A percentile compares a stretch with the other conserved stretches of the same genome.
Evolutionary conservation across 2,797 vertebrate genomes (phyloP).

Genomic region (Sitta carolinensis): DNA sequence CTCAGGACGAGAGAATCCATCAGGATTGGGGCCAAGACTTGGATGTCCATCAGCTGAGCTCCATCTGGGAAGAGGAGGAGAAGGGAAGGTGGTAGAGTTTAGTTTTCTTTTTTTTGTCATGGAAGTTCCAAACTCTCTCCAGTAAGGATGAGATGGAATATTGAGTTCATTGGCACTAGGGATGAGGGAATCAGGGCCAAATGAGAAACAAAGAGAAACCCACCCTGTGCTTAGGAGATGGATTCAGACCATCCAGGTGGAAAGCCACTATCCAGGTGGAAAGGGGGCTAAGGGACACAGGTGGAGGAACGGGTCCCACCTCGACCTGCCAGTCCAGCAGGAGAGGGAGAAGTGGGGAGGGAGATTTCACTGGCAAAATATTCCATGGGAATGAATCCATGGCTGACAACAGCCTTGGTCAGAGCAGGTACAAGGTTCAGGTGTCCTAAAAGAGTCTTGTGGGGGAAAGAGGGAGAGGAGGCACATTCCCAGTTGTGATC

Average conservation of each 20-base stretch:
- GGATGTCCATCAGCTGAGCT: neutral
- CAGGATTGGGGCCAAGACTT: neutral
- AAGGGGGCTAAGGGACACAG: neutral
- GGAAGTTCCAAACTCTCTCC: neutral
- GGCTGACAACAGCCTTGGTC: neutral
- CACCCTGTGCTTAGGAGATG: neutral
- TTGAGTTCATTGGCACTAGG: rapidly evolving
- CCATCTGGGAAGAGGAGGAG: neutral
- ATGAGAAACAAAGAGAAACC: neutral
- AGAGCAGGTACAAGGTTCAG: neutral
- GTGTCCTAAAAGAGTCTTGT: neutral
- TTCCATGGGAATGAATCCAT: neutral
- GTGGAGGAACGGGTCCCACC: neutral
- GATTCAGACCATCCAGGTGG: neutral
- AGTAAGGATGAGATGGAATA: neutral
- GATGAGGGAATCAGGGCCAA: neutral
- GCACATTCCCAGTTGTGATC: neutral
- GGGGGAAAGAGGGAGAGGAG: neutral
- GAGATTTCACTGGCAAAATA: neutral
- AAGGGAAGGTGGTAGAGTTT: neutral
- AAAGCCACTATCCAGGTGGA: neutral
- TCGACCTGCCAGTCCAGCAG: rapidly evolving
- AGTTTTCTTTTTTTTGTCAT: neutral
- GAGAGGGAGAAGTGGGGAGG: neutral
- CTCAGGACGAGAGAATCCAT: neutral